Conservation (phyloP, 2,797 vertebrate genomes). For the Crenichthys baileyi region DNA sequence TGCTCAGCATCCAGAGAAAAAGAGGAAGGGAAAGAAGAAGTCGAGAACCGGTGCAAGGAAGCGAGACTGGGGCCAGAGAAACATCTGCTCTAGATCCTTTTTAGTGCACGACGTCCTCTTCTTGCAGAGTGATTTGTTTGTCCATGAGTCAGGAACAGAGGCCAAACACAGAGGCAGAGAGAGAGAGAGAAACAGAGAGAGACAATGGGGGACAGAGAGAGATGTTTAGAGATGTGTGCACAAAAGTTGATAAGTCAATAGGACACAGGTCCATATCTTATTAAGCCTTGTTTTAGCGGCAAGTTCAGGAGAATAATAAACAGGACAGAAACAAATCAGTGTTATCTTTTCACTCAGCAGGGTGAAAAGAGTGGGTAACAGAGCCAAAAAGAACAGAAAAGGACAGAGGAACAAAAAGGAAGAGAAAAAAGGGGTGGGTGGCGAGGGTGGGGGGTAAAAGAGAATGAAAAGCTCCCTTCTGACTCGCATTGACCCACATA, state of each 20-base stretch:
- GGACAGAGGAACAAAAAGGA: slow-evolving; percentile 67
- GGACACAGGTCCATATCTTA: slow-evolving; percentile 72
- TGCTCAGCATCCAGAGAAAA: slow-evolving; percentile 59
- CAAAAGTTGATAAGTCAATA: slow-evolving; percentile 80
- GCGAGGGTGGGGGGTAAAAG: slow-evolving; percentile 59
- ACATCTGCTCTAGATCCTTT: slow-evolving; percentile 82
- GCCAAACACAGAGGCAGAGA: slow-evolving; percentile 42
- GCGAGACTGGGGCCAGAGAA: slow-evolving; percentile 77
- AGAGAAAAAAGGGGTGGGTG: slow-evolving; percentile 45
- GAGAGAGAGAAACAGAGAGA: slow-evolving; percentile 28
- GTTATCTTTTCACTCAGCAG: slow-evolving; percentile 81
- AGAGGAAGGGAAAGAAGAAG: slow-evolving; percentile 85
- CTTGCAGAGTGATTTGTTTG: slow-evolving; percentile 70
- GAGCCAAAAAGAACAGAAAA: slow-evolving; percentile 66
- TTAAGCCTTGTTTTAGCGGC: slow-evolving; percentile 67
- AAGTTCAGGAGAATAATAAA: slow-evolving; percentile 72
- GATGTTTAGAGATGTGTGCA: slow-evolving; percentile 43
- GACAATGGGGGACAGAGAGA: slow-evolving; percentile 38
- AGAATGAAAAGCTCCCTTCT: slow-evolving; percentile 78
- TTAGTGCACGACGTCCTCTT: slow-evolving; percentile 57
- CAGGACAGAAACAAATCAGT: slow-evolving; percentile 76
- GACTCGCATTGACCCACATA: slow-evolving; percentile 79
- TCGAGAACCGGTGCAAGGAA: slow-evolving; percentile 78
- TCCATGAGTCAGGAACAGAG: slow-evolving; percentile 62
- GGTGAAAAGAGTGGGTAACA: slow-evolving; percentile 64